Evolutionary conservation across 2,113 vertebrate genomes (phyloP).

Genomic region (Laticauda laticaudata): DNA sequence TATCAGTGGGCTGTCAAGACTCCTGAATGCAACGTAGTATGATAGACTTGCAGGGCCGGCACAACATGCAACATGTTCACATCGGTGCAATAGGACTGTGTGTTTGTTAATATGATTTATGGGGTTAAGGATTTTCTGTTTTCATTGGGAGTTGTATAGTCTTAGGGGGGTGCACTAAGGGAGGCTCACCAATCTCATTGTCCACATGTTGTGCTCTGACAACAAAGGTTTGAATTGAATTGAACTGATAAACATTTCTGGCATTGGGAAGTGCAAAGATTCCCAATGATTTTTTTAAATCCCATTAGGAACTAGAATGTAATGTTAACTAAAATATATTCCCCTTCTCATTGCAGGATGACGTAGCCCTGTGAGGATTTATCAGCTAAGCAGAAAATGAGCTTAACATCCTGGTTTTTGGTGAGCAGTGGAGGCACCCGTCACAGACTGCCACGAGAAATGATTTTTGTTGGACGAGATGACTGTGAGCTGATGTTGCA

Average conservation of each 20-base stretch:
- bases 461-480: constrained; percentile 99
- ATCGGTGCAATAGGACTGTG: too few species aligned
- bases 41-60: too few species aligned
- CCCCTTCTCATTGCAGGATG: constrained; percentile 79
- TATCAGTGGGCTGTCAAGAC: too few species aligned
- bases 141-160: too few species aligned
- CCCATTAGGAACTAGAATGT: constrained; percentile 47
- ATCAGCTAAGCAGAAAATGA: constrained; percentile 88
- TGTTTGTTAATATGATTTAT: too few species aligned
- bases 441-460: constrained; percentile 95
- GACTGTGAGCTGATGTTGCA: constrained; percentile 99
- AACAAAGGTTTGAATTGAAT: too few species aligned
- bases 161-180: too few species aligned
- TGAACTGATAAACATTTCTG: not conserved
- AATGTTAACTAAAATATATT: constrained; percentile 60
- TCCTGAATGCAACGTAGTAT: too few species aligned
- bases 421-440: constrained; percentile 97
- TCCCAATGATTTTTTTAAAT: not conserved
- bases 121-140: too few species aligned
- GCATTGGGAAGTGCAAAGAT: not conserved
- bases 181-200: too few species aligned
- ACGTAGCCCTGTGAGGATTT: constrained; percentile 79
- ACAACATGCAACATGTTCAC: too few species aligned
- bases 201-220: too few species aligned
- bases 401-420: constrained; percentile 98